These are phyloP conservation scores for Nestor notabilis DNA, from an alignment of 2,113 vertebrate species.

Conservation along the genomic window DNA sequence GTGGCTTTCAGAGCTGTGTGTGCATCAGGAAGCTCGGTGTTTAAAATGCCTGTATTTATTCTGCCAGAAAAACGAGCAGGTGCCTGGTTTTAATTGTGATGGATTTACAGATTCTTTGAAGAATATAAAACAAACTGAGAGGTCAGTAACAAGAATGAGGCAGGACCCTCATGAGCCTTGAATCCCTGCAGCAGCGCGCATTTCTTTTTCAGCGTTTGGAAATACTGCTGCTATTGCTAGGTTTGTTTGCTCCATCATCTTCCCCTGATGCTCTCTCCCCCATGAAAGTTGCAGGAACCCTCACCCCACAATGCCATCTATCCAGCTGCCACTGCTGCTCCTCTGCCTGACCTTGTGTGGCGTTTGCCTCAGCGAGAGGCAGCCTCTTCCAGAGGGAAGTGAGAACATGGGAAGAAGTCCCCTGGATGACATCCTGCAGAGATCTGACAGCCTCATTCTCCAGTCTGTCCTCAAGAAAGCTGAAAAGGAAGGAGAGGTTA, in stretches of 20 bases:
- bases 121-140: background rate
- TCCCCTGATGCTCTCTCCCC: background rate
- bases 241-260: background rate
- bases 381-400: slow-evolving; percentile 62
- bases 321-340: slow-evolving; percentile 75
- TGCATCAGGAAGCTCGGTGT: background rate
- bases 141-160: background rate
- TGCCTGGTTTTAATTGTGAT: background rate
- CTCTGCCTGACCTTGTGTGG: slow-evolving; percentile 71
- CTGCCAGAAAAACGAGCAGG: background rate
- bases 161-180: background rate
- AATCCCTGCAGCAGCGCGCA: background rate
- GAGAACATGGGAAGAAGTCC: slow-evolving; percentile 59
- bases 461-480: slow-evolving; percentile 78
- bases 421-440: slow-evolving; percentile 77
- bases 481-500: slow-evolving; percentile 72
- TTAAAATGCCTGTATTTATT: background rate
- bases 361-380: slow-evolving; percentile 64
- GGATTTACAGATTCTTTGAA: background rate
- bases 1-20: background rate
- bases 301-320: slow-evolving; percentile 75
- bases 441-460: slow-evolving; percentile 78
- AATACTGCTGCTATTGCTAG: background rate
- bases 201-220: background rate
- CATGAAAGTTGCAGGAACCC: slow-evolving; percentile 2